These are phyloP conservation scores for Tetragonula clypearis DNA, from an alignment of 1,140 invertebrate species.

Conservation along the genomic window DNA sequence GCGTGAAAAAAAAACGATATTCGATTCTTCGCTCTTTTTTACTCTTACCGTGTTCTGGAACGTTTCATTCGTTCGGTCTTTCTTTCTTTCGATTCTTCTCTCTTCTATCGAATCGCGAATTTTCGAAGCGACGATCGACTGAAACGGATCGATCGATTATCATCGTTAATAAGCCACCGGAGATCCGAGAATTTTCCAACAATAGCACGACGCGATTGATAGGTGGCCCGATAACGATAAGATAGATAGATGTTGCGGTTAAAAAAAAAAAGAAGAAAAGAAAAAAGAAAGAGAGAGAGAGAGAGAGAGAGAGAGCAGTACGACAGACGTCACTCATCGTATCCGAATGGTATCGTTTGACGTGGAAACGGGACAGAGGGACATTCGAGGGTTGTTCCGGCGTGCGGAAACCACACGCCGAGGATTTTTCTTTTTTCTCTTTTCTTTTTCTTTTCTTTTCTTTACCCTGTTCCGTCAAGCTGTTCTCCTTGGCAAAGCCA, in stretches of 20 bases:
- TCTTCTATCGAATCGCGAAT: no score
- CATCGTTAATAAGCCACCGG: neutral
- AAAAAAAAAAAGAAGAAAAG: neutral
- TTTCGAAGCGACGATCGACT: neutral
- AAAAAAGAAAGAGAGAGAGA: neutral
- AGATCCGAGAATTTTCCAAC: neutral
- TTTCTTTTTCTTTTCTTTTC: neutral
- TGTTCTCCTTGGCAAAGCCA: conserved; percentile 59
- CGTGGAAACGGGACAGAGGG: neutral
- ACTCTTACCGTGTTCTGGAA: neutral
- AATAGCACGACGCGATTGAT: conserved; percentile 9
- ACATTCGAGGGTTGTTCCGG: conserved; percentile 33
- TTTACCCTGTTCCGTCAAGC: conserved; percentile 60
- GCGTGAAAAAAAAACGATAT: neutral
- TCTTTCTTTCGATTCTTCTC: neutral
- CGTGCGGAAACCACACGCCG: neutral
- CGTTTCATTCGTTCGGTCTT: neutral
- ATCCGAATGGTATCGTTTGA: conserved; percentile 22
- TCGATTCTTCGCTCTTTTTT: no score
- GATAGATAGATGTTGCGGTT: conserved; percentile 37
- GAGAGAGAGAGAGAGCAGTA: neutral
- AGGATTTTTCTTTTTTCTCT: conserved; percentile 28
- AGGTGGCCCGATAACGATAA: conserved; percentile 46
- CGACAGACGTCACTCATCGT: neutral
- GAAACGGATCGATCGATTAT: neutral